Percentiles rank a stretch among this genome's conserved stretches.
Evolutionary conservation across 2,797 vertebrate genomes (phyloP).

Genomic region (Rhodeus uyekii): DNA sequence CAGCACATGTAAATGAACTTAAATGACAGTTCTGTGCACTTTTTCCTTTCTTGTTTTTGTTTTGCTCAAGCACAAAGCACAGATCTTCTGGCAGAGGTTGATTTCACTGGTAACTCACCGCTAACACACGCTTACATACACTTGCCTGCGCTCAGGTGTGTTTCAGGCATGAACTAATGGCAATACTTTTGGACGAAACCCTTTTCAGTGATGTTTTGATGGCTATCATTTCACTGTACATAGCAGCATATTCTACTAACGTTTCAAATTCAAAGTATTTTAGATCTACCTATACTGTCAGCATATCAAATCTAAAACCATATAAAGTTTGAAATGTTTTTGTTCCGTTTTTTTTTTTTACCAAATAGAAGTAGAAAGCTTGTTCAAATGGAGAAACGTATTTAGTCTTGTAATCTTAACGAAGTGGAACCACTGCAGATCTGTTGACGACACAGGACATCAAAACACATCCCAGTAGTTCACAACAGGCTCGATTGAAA

Average conservation of each 20-base stretch:
- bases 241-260: slow-evolving; percentile 70
- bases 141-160: slow-evolving; percentile 64
- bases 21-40: slow-evolving; percentile 78
- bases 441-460: slow-evolving; percentile 49
- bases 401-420: slow-evolving; percentile 68
- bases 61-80: slow-evolving; percentile 57
- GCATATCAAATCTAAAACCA: slow-evolving; percentile 53
- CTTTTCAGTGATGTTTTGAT: slow-evolving; percentile 52
- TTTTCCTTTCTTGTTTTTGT: slow-evolving; percentile 50
- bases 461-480: slow-evolving; percentile 50
- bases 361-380: slow-evolving; percentile 81
- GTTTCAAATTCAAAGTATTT: slow-evolving; percentile 63
- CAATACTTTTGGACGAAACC: slow-evolving; percentile 73
- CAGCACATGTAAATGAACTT: slow-evolving; percentile 79
- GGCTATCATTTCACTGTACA: slow-evolving; percentile 72
- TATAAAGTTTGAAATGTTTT: slow-evolving; percentile 49
- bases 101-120: slow-evolving; percentile 35
- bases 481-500: slow-evolving; percentile 60
- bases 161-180: slow-evolving; percentile 71
- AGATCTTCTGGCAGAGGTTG: slow-evolving; percentile 51
- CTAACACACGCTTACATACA: slow-evolving; percentile 29
- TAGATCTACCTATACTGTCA: slow-evolving; percentile 56
- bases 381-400: slow-evolving; percentile 73
- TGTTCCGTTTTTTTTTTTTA: slow-evolving; percentile 76
- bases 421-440: slow-evolving; percentile 55